These are phyloP conservation scores for Paracentrotus lividus DNA, from an alignment of 53 echinoderm and acorn worm genomes.

Conservation along the genomic window DNA sequence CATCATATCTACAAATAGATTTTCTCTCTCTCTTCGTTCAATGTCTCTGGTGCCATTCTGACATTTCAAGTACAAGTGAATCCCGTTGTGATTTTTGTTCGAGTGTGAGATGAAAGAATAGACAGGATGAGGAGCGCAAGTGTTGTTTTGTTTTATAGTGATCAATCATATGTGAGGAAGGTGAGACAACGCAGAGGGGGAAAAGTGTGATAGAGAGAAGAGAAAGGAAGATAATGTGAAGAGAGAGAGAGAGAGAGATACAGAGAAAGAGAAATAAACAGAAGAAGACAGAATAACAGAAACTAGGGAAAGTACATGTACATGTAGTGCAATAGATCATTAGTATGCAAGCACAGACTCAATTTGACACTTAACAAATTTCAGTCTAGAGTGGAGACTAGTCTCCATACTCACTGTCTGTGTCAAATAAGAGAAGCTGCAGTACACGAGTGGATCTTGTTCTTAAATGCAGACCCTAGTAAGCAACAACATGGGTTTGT, in stretches of 20 bases:
- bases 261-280: neutral
- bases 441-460: no score
- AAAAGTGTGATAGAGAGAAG: neutral
- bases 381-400: neutral
- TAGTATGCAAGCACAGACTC: no score
- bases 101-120: neutral
- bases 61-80: slow-evolving; percentile 34
- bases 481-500: no score
- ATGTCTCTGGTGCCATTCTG: neutral
- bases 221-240: no score
- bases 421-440: no score
- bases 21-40: neutral
- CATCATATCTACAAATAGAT: neutral
- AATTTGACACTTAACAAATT: no score
- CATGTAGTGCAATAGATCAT: no score
- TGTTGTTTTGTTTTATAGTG: slow-evolving; percentile 36
- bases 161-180: neutral
- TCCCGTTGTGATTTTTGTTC: slow-evolving; percentile 1
- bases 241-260: neutral
- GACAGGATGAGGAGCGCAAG: slow-evolving; percentile 22
- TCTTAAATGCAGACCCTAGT: no score
- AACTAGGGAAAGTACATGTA: no score
- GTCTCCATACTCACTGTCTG: no score
- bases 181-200: neutral
- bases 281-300: no score